Percentiles rank a stretch among this genome's conserved stretches.
Evolutionary conservation across 2,797 vertebrate species (phyloP).

Genomic region (Danio albolineatus): DNA sequence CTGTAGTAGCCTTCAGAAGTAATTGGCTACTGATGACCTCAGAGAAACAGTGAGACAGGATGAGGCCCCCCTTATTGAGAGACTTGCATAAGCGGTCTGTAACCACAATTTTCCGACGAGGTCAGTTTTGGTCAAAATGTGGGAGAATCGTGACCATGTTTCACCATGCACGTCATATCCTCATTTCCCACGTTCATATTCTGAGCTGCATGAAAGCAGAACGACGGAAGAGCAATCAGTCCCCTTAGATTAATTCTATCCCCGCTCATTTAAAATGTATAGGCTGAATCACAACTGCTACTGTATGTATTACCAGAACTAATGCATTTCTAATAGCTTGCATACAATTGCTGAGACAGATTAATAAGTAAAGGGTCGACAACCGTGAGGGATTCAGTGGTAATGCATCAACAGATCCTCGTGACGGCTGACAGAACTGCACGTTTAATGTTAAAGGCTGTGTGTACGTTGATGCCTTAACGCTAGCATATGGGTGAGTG

Average conservation of each 20-base stretch:
- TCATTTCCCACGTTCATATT: neutral
- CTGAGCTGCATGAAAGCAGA: slow-evolving; percentile 35
- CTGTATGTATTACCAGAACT: slow-evolving; percentile 66
- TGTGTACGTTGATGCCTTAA: slow-evolving; percentile 9
- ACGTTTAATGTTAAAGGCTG: slow-evolving; percentile 32
- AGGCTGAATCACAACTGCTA: slow-evolving; percentile 70
- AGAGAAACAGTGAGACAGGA: slow-evolving; percentile 54
- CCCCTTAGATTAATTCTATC: slow-evolving; percentile 66
- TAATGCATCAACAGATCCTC: slow-evolving; percentile 57
- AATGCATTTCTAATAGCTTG: slow-evolving; percentile 77
- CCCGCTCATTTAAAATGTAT: slow-evolving; percentile 70
- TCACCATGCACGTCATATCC: neutral
- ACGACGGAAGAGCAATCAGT: slow-evolving; percentile 69
- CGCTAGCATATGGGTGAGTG: slow-evolving; percentile 41
- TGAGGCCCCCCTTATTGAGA: slow-evolving; percentile 55
- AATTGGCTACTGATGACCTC: slow-evolving; percentile 33
- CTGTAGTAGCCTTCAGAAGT: slow-evolving; percentile 37
- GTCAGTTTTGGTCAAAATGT: slow-evolving; percentile 35
- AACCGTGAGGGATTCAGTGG: slow-evolving; percentile 48
- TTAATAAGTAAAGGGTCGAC: slow-evolving; percentile 66
- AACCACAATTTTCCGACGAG: slow-evolving; percentile 47
- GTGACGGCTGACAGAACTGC: slow-evolving; percentile 54
- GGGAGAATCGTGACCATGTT: slow-evolving; percentile 26
- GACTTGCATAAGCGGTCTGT: slow-evolving; percentile 73
- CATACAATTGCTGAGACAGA: slow-evolving; percentile 61